These are phyloP conservation scores for Acipenser ruthenus DNA, from an alignment of 2,797 vertebrate genomes.

Conservation along the genomic window DNA sequence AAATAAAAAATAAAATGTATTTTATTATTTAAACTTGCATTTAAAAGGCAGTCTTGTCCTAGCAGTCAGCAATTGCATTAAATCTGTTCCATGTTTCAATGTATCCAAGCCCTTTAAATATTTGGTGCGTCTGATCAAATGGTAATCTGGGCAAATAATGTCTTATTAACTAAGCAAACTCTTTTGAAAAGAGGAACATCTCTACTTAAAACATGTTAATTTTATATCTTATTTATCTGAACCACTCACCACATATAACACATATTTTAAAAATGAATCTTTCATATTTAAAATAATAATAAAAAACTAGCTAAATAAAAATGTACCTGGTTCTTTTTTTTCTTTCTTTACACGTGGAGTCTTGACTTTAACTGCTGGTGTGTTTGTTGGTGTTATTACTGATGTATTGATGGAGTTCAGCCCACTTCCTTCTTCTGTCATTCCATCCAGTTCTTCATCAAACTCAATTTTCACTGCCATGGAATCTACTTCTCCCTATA, in stretches of 20 bases:
- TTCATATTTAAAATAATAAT: slow-evolving; percentile 7
- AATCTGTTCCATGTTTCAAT: too few relatives aligned
- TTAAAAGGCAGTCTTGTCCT: too few relatives aligned
- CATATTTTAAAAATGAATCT: slow-evolving; percentile 1
- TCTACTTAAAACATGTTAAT: neutral
- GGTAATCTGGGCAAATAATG: too few relatives aligned
- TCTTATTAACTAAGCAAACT: neutral
- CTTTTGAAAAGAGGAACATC: neutral
- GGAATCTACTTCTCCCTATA: slow-evolving; percentile 75
- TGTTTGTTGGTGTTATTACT: slow-evolving; percentile 13
- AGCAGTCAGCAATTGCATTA: too few relatives aligned
- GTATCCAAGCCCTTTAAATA: too few relatives aligned
- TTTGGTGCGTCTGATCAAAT: too few relatives aligned
- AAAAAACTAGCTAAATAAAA: neutral
- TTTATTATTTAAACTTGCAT: too few relatives aligned
- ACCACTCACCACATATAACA: too few relatives aligned
- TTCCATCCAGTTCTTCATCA: slow-evolving; percentile 75
- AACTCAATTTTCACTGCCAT: slow-evolving; percentile 75
- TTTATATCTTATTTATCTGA: neutral
- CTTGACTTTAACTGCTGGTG: slow-evolving; percentile 54
- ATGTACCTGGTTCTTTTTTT: slow-evolving; percentile 85
- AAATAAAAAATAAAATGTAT: neutral
- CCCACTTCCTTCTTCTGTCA: slow-evolving; percentile 58
- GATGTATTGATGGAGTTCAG: slow-evolving; percentile 61
- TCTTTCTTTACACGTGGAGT: slow-evolving; percentile 73